Base-by-base conservation (phyloP, 1,140 invertebrate genomes). In the Pachyrhynchus sulphureomaculatus region DNA sequence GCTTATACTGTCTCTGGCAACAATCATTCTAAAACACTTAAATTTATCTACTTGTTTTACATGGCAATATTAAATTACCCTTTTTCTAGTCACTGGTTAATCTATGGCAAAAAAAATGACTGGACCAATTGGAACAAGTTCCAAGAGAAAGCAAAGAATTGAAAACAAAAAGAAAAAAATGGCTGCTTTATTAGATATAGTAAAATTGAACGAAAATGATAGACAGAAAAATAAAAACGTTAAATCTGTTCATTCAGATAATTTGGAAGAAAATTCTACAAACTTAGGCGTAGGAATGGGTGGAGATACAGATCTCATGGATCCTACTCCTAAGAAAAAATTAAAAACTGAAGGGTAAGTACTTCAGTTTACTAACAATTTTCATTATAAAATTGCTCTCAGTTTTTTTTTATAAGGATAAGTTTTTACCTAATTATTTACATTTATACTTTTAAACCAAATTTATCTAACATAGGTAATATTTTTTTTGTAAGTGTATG, bases 91-190 rank as follows among this genome's bases (percentile, higher is more conserved):
- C 47, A 64, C 34, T 64, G 44, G 48, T 42, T 65, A 39, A 48
- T 60, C 17, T 42, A 57, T 62, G 53, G 53, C 24, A 53, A n/a
- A 63, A 36, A 68, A 49, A 59, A 71, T 71, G 69, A 69, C 83
- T 81, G 67, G 79, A n/a, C 49, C 47, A n/a, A 18, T 49, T 5
- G 42, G 32, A 82, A 67, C 70, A 75, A 23, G 75, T 77, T 47
- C 64, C n/a, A 71, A 69, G 52, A 55, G 51, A 21, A 67, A 53
- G 21, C 52, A 65, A 68, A 78, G 85, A 59, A 75, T 81, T 56
- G 83, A 86, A 65, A 86, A 81, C 49, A 87, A 86, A 64, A 81
- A 81, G 63, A 83, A 83, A 71, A 86, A 86, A 77, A 77, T 85
- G 66, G 77, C 79, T 15, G 85, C 85, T 2, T 76, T 85, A 64